Conservation (phyloP, 1,140 invertebrate species). For the Panagrolaimus sp. region DNA sequence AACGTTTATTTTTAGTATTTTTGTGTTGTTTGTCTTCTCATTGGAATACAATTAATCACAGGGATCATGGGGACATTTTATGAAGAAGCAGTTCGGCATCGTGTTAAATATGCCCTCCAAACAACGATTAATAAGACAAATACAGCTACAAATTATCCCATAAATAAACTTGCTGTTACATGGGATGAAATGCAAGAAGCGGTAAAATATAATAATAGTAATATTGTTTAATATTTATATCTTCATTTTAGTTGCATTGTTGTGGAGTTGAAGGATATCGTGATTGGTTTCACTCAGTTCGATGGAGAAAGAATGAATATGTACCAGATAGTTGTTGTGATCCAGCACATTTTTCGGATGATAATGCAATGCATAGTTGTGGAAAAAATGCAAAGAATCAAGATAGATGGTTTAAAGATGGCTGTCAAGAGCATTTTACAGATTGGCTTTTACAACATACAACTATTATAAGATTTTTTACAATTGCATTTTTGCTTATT, state of each 20-base stretch:
- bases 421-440: slow-evolving; percentile 47
- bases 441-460: slow-evolving; percentile 52
- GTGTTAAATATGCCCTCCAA: slow-evolving; percentile 32
- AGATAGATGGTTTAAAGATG: slow-evolving; percentile 23
- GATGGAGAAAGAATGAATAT: slow-evolving; percentile 43
- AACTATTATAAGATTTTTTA: slow-evolving; percentile 35
- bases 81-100: slow-evolving; percentile 28
- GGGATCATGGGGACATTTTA: slow-evolving; percentile 46
- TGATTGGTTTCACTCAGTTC: slow-evolving; percentile 44
- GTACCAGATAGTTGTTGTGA: slow-evolving; percentile 55
- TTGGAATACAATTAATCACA: slow-evolving; percentile 41
- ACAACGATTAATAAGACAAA: slow-evolving; percentile 29
- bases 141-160: slow-evolving; percentile 17
- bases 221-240: neutral
- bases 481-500: slow-evolving; percentile 39
- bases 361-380: slow-evolving; percentile 44
- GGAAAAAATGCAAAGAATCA: slow-evolving; percentile 33
- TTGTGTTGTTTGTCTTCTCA: slow-evolving; percentile 35
- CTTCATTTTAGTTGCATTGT: slow-evolving; percentile 46
- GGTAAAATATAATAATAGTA: neutral
- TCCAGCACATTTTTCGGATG: slow-evolving; percentile 24
- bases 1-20: slow-evolving; percentile 31
- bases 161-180: slow-evolving; percentile 28
- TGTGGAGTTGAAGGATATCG: slow-evolving; percentile 46
- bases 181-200: slow-evolving; percentile 47